Evolutionary conservation across 2,888 invertebrate genomes (phyloP).

Genomic region (Spodoptera picta): DNA sequence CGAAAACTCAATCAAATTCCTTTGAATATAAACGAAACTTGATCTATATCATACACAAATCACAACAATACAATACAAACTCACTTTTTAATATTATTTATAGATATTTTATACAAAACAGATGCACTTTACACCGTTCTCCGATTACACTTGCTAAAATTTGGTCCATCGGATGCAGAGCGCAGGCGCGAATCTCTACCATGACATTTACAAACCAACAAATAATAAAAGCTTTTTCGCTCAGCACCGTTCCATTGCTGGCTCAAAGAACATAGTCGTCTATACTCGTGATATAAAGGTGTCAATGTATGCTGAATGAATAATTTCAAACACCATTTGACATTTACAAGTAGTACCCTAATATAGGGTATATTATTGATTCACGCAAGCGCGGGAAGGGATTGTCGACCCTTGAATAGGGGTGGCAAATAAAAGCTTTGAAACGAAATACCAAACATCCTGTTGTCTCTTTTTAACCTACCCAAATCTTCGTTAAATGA

Average conservation of each 20-base stretch:
- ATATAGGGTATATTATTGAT: constrained; percentile 77
- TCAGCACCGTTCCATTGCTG: constrained; percentile 59
- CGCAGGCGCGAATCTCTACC: constrained; percentile 79
- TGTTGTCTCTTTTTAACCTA: constrained; percentile 56
- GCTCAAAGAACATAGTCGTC: not conserved
- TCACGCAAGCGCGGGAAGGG: constrained; percentile 80
- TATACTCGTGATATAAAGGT: constrained; percentile 13
- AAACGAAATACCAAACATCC: constrained; percentile 41
- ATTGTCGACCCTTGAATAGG: constrained; percentile 69
- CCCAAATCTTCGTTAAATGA: constrained; percentile 7
- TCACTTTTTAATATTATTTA: constrained; percentile 73
- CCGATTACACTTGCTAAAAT: constrained; percentile 78
- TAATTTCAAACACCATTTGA: not conserved
- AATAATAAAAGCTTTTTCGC: not conserved
- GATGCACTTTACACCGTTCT: constrained; percentile 77
- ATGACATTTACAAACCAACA: constrained; percentile 62
- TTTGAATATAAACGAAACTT: constrained; percentile 8
- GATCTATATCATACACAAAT: constrained; percentile 12
- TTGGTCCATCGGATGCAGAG: constrained; percentile 80
- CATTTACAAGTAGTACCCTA: constrained; percentile 36
- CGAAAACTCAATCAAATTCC: constrained; percentile 1
- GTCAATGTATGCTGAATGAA: constrained; percentile 58
- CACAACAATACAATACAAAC: constrained; percentile 57
- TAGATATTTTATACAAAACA: constrained; percentile 72
- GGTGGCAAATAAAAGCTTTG: constrained; percentile 60